phyloP scores from a whole-genome alignment of 1,140 invertebrate genomes.

The Atta cephalotes region DNA sequence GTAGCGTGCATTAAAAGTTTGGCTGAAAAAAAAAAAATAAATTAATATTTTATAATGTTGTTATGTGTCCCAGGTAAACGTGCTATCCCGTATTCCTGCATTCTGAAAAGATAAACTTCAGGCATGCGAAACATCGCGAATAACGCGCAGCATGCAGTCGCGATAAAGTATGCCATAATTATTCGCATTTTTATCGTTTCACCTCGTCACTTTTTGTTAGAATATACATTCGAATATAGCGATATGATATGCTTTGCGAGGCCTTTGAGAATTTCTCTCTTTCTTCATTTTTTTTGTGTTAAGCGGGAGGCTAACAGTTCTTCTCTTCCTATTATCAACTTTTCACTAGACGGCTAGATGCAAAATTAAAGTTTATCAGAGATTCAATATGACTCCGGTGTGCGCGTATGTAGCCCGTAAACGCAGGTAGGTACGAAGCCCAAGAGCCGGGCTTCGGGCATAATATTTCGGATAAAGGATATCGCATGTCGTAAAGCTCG shows the following conservation, averaged over 20 bases:
- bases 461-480: constrained; percentile 82
- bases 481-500: constrained; percentile 82
- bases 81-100: not conserved
- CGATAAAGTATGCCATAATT: constrained; percentile 46
- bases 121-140: not conserved
- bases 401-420: not conserved
- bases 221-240: not conserved
- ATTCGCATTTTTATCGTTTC: not conserved
- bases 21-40: constrained; percentile 6
- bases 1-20: constrained; percentile 37
- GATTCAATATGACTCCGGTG: constrained; percentile 67
- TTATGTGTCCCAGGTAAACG: not conserved
- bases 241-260: constrained; percentile 17
- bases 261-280: constrained; percentile 34
- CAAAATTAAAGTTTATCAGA: constrained; percentile 69
- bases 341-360: constrained; percentile 17
- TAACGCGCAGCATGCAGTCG: not conserved
- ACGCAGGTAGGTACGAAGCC: constrained; percentile 14
- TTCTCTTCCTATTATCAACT: constrained; percentile 48
- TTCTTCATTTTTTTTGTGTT: constrained; percentile 11
- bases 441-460: constrained; percentile 59
- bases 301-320: not conserved
- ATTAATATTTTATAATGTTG: constrained; percentile 30
- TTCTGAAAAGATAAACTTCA: not conserved
- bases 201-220: not conserved